Evolutionary conservation across 1,140 invertebrate genomes (phyloP).

Genomic region (Penaeus indicus): DNA sequence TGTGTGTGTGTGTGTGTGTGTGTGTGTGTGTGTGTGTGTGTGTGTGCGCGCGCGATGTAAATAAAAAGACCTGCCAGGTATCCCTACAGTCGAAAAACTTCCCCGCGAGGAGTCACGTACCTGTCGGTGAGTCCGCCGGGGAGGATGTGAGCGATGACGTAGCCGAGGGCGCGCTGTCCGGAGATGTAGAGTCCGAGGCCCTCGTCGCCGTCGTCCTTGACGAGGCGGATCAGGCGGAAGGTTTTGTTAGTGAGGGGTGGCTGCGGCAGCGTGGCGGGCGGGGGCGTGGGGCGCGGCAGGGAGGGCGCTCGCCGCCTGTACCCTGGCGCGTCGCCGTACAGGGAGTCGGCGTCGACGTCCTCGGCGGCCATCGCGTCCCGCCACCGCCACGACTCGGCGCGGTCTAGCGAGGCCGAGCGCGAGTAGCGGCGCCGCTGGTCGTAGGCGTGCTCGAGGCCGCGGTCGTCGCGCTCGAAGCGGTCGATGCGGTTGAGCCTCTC

Average conservation of each 20-base stretch:
- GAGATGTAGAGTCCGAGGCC: conserved; percentile 86
- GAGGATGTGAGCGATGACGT: conserved; percentile 84
- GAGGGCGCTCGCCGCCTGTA: conserved; percentile 28
- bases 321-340: conserved; percentile 30
- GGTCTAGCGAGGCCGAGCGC: conserved; percentile 63
- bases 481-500: conserved; percentile 10
- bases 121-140: conserved; percentile 83
- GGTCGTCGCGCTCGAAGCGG: conserved; percentile 33
- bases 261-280: conserved; percentile 25
- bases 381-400: conserved; percentile 63
- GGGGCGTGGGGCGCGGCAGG: conserved; percentile 31
- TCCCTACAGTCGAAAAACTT: no score
- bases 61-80: no score
- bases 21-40: no score
- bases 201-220: conserved; percentile 76
- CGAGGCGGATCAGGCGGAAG: conserved; percentile 78
- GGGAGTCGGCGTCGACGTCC: conserved; percentile 46
- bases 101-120: conserved; percentile 71
- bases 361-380: conserved; percentile 46
- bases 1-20: no score
- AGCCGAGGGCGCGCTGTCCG: conserved; percentile 80
- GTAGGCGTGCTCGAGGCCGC: neutral
- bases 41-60: no score
- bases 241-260: conserved; percentile 63
- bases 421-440: conserved; percentile 52